Conservation (phyloP, 2,797 vertebrate species). For the Jordanella pulchra region DNA sequence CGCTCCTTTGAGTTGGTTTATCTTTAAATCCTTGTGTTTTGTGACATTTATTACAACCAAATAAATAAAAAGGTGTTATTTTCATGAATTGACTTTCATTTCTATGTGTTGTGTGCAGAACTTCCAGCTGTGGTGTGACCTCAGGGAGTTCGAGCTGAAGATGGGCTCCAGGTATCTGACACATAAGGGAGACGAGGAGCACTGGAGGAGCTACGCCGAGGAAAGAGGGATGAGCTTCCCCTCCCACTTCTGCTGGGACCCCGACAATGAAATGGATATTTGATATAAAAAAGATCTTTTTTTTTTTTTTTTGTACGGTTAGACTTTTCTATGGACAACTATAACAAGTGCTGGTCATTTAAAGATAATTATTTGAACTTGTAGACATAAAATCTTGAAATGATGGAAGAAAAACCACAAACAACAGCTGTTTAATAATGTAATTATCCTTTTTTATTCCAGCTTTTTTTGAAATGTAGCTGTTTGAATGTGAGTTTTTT, state of each 20-base stretch:
- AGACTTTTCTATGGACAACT: neutral
- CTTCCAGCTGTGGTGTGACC: slow-evolving; percentile 81
- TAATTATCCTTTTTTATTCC: slow-evolving; percentile 76
- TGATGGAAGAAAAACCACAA: slow-evolving; percentile 40
- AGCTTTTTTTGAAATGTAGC: slow-evolving; percentile 57
- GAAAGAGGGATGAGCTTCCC: slow-evolving; percentile 69
- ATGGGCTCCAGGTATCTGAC: slow-evolving; percentile 76
- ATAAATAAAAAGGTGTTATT: neutral
- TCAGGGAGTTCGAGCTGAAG: slow-evolving; percentile 73
- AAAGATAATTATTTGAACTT: neutral
- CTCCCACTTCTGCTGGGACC: slow-evolving; percentile 41
- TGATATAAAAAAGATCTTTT: slow-evolving; percentile 12
- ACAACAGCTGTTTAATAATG: slow-evolving; percentile 61
- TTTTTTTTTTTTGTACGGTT: neutral
- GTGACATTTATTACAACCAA: neutral
- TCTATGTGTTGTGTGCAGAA: slow-evolving; percentile 56
- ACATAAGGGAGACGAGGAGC: slow-evolving; percentile 68
- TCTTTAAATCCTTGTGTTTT: no score
- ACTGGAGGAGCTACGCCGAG: slow-evolving; percentile 61
- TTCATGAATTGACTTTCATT: neutral
- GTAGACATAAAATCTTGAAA: neutral
- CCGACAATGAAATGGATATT: neutral
- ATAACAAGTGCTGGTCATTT: neutral
- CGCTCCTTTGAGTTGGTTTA: no score
- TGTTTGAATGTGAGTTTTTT: slow-evolving; percentile 35